These are phyloP conservation scores for Tribolium castaneum DNA, from an alignment of 1,140 invertebrate species.

Conservation along the genomic window DNA sequence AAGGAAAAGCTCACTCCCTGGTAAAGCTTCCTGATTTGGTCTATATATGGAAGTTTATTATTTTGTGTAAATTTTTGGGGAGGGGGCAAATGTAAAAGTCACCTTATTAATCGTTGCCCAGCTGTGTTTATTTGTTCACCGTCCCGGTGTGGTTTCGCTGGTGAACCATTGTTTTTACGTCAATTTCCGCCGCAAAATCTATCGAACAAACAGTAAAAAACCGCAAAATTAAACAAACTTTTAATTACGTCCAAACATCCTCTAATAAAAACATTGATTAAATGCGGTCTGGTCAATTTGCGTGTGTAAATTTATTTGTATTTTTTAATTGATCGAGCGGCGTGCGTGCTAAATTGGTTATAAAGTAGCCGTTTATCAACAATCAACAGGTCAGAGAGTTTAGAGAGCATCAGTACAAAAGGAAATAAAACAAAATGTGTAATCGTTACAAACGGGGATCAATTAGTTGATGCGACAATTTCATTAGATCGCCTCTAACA, in stretches of 20 bases:
- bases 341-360: constrained; percentile 42
- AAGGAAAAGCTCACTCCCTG: too few species aligned
- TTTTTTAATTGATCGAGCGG: constrained; percentile 20
- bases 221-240: constrained; percentile 28
- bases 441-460: constrained; percentile 29
- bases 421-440: constrained; percentile 40
- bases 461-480: constrained; percentile 44
- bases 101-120: not conserved
- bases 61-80: not conserved
- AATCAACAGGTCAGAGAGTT: constrained; percentile 47
- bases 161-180: not conserved
- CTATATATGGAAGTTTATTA: too few species aligned
- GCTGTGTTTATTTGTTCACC: not conserved
- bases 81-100: not conserved
- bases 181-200: not conserved
- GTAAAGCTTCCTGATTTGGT: too few species aligned
- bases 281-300: constrained; percentile 19
- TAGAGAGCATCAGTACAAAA: constrained; percentile 32
- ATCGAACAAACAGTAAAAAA: not conserved
- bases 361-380: constrained; percentile 44
- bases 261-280: constrained; percentile 29
- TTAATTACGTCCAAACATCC: constrained; percentile 14
- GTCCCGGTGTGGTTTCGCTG: not conserved
- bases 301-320: constrained; percentile 26
- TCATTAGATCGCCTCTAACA: constrained; percentile 22